Evolutionary conservation across 2,113 vertebrate species (phyloP), one percentile per base, ranked within the genome.

Genomic region (Ursus arctos): DNA sequence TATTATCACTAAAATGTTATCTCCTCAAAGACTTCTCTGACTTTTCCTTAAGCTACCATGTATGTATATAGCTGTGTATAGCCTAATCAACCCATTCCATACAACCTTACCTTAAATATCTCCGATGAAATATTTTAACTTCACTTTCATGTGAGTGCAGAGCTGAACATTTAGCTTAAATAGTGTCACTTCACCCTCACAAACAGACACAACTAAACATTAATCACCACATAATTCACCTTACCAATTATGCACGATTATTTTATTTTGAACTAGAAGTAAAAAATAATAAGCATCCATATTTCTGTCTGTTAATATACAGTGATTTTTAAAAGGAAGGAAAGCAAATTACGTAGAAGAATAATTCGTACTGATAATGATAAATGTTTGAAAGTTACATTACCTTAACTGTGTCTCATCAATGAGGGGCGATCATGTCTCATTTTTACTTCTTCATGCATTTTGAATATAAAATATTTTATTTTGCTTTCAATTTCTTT

Each of bases 191-290:
- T 93, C 21, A 13, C 22, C n/a, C 9, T 24, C 24, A 47, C 6
- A 59, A 91, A 80, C n/a, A 49, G 72, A 24, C 13, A 69, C 57
- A 95, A 80, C 15, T 88, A 53, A 83, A 36, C 6, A n/a, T 57
- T 40, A 85, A 84, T 93, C 31, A 55, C 15, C 2, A 24, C 55
- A 24, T 82, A 61, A 81, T 49, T 69, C 65, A 77, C 47, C 90
- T 71, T 87, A 59, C 16, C 9, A 93, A 26, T 36, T 59, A 59
- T 19, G 49, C 6, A 53, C 5, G 84, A 26, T 55, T 69, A n/a
- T 71, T 93, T 93, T 40, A 87, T 95, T 76, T 87, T 85, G 11
- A 40, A 8, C 10, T 55, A 24, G 40, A 80, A 82, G 83, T 92
- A 55, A 88, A 67, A 82, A 88, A 16, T 86, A 69, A 81, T 14